Base-by-base conservation (phyloP, 1,140 invertebrate genomes). In the Eupristina koningsbergeri region DNA sequence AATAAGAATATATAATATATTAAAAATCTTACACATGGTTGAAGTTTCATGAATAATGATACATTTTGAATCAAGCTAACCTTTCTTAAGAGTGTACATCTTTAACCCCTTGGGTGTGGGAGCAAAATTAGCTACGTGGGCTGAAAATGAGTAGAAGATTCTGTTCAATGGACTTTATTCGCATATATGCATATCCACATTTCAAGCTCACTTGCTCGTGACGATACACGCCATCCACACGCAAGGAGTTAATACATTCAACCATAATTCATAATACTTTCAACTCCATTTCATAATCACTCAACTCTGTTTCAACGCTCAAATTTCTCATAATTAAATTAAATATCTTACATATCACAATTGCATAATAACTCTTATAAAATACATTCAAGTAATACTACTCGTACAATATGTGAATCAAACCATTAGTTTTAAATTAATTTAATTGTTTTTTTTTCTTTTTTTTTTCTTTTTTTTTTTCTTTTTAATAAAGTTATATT, bases 51-150 rank as follows among this genome's bases (percentile, higher is more conserved):
- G 78, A 77, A 77, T 81, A 77, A 81, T 61, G 67, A 64, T 84
- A 80, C n/a, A 36, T 67, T 83, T 84, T 75, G 61, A 81, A 81
- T 81, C 74, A 71, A 85, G 84, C 79, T 85, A 81, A 85, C 79
- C 83, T 84, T 84, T 80, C 45, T 41, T 81, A 77, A 77, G 79
- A 77, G 79, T 81, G 84, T 69, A 85, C 84, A 81, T 77, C 71
- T 77, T 85, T 81, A 85, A 85, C 84, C 73, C 84, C 84, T 85
- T 85, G 84, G 84, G 84, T 85, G 84, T 85, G 84, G 84, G 84
- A 85, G 84, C 84, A 79, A 84, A 86, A 85, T 69, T 36, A 45
- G 74, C 50, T 53, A 67, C 83, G 83, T 83, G 47, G n/a, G 39
- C 79, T 71, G 71, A 86, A 81, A 85, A 85, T 81, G 84, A 85